phyloP scores from a whole-genome alignment of 2,797 vertebrate species.

The Oreonectes daqikongensis region DNA sequence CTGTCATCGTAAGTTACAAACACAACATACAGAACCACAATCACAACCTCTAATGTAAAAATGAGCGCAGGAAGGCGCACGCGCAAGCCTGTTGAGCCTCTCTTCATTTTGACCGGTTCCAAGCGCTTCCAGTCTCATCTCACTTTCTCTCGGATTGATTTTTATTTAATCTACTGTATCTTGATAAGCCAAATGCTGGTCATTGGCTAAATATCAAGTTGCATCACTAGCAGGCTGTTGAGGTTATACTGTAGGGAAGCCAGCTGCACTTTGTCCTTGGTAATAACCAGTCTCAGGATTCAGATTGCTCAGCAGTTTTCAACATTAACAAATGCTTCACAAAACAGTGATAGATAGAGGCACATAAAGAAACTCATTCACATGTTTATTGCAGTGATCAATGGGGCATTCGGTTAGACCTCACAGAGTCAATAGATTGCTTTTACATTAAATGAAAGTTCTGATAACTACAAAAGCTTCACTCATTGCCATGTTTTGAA shows the following conservation, averaged over 20 bases:
- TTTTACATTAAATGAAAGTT: not conserved
- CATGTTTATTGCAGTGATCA: slow-evolving; percentile 11
- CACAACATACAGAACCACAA: slow-evolving; percentile 74
- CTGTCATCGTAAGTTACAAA: slow-evolving; percentile 80
- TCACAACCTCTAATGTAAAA: slow-evolving; percentile 69
- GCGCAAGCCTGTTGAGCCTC: slow-evolving; percentile 56
- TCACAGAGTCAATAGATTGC: too few relatives aligned
- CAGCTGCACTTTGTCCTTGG: slow-evolving; percentile 69
- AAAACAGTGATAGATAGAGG: not conserved
- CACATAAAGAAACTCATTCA: slow-evolving; percentile 6
- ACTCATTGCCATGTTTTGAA: not conserved
- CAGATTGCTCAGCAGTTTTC: slow-evolving; percentile 53
- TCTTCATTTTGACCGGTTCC: slow-evolving; percentile 68
- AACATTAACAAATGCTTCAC: slow-evolving; percentile 26
- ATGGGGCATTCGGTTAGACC: not conserved
- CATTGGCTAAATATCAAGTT: slow-evolving; percentile 51
- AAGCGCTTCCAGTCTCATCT: not conserved
- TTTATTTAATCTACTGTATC: slow-evolving; percentile 51
- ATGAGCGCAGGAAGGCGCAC: slow-evolving; percentile 75
- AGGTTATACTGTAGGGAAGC: slow-evolving; percentile 11
- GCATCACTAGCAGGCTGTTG: slow-evolving; percentile 32
- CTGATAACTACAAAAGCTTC: not conserved
- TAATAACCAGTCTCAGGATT: slow-evolving; percentile 49
- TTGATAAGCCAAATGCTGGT: slow-evolving; percentile 65
- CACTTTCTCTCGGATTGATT: slow-evolving; percentile 31